phyloP scores from a whole-genome alignment of 2,113 vertebrate genomes.

The Daboia siamensis region DNA sequence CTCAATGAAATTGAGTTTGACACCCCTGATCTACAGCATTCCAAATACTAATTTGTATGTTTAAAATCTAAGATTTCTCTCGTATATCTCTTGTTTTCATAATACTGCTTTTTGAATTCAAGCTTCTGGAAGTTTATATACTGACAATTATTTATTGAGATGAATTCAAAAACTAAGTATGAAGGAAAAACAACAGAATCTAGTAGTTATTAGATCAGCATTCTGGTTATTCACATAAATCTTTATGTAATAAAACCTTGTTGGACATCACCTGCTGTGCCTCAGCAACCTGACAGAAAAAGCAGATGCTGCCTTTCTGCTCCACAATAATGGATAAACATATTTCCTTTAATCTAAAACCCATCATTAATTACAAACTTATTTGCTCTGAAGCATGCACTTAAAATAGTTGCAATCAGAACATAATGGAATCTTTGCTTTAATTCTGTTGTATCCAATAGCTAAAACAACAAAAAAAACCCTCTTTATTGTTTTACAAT shows the following conservation, averaged over 20 bases:
- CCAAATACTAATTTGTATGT: background rate
- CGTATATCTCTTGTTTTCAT: background rate
- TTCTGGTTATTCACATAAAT: constrained; percentile 3
- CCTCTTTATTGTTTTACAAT: background rate
- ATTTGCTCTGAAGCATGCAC: background rate
- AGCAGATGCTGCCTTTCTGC: constrained; percentile 13
- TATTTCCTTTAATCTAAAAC: background rate
- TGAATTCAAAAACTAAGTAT: background rate
- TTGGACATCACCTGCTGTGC: constrained; percentile 14
- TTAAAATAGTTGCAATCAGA: background rate
- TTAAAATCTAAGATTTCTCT: background rate
- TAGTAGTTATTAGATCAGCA: constrained; percentile 9
- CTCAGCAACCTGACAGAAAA: constrained; percentile 8
- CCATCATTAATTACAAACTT: background rate
- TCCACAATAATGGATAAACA: constrained; percentile 3
- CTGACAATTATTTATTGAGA: background rate
- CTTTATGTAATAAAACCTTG: background rate
- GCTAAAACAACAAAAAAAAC: background rate
- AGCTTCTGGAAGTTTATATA: background rate
- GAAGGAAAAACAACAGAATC: background rate
- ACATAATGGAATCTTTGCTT: background rate
- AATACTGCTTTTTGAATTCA: background rate
- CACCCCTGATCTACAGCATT: background rate
- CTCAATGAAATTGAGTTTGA: no score
- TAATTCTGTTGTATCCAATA: background rate